Percentiles rank a stretch among this genome's conserved stretches.
These are phyloP conservation scores for Zaprionus africanus DNA, from an alignment of 1,140 invertebrate species.

Conservation along the genomic window DNA sequence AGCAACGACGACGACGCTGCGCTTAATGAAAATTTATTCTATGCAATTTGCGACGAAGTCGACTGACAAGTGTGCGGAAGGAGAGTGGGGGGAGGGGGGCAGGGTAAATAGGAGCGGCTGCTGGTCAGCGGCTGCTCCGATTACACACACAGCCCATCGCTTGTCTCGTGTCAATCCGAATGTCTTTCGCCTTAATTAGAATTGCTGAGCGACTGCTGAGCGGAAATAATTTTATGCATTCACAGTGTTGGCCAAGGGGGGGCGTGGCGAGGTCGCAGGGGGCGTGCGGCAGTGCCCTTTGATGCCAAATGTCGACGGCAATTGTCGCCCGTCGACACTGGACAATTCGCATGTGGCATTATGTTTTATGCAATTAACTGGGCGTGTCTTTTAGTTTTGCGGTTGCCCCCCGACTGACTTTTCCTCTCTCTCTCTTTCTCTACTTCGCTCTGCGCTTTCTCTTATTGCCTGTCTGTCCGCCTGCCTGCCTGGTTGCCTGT, in stretches of 20 bases:
- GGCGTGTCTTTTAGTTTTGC: constrained; percentile 75
- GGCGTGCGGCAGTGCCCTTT: constrained; percentile 69
- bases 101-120: constrained; percentile 31
- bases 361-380: constrained; percentile 80
- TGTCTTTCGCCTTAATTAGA: constrained; percentile 83
- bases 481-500: constrained; percentile 48
- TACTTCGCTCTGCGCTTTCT: constrained; percentile 15
- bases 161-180: constrained; percentile 82
- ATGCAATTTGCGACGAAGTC: constrained; percentile 69
- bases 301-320: constrained; percentile 80
- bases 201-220: constrained; percentile 61
- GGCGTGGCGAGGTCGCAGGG: constrained; percentile 1
- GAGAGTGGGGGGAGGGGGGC: not conserved
- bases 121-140: constrained; percentile 69
- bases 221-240: constrained; percentile 81
- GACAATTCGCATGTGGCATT: constrained; percentile 58
- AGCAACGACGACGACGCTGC: constrained; percentile 37
- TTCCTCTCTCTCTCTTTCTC: constrained; percentile 14
- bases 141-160: constrained; percentile 74
- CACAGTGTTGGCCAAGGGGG: constrained; percentile 29
- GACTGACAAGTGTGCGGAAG: constrained; percentile 36
- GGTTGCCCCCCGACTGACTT: constrained; percentile 37
- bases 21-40: constrained; percentile 82
- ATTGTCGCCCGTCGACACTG: constrained; percentile 58
- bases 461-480: constrained; percentile 7